Conservation (phyloP, 2,888 invertebrate species). For the Choreutis nemorana region DNA sequence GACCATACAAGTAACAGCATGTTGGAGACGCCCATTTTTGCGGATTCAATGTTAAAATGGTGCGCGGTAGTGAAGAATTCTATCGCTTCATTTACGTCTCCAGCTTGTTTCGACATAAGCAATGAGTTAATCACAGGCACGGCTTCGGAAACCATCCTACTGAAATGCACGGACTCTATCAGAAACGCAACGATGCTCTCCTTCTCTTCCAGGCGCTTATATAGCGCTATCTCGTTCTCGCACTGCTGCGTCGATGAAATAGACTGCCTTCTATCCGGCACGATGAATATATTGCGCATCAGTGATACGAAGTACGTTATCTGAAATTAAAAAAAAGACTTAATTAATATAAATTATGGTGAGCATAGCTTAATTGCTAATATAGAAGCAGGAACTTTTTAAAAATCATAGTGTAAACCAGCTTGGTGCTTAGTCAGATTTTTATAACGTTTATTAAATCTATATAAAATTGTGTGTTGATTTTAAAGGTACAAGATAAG, state of each 20-base stretch:
- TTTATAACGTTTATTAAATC: no score
- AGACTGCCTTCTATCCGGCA: slow-evolving; percentile 37
- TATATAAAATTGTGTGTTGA: neutral
- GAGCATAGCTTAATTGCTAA: no score
- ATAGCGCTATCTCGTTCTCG: slow-evolving; percentile 46
- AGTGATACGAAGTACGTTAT: slow-evolving; percentile 51
- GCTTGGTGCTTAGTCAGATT: no score
- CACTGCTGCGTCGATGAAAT: slow-evolving; percentile 39
- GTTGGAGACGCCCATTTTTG: slow-evolving; percentile 73
- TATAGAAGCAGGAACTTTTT: no score
- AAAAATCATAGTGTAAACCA: no score
- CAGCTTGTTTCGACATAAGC: slow-evolving; percentile 74
- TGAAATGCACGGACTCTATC: slow-evolving; percentile 68
- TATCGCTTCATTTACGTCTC: slow-evolving; percentile 89
- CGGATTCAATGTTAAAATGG: slow-evolving; percentile 79
- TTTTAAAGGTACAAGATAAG: neutral
- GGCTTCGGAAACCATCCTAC: slow-evolving; percentile 46
- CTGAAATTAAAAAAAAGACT: slow-evolving; percentile 22
- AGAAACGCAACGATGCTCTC: slow-evolving; percentile 75
- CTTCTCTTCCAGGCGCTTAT: slow-evolving; percentile 65
- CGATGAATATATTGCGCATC: slow-evolving; percentile 45
- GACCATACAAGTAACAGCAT: slow-evolving; percentile 84
- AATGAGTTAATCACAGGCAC: slow-evolving; percentile 73
- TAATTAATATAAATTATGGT: no score
- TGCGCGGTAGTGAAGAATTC: slow-evolving; percentile 86